phyloP scores from a whole-genome alignment of 2,888 invertebrate species.

The Athripsodes cinereus region DNA sequence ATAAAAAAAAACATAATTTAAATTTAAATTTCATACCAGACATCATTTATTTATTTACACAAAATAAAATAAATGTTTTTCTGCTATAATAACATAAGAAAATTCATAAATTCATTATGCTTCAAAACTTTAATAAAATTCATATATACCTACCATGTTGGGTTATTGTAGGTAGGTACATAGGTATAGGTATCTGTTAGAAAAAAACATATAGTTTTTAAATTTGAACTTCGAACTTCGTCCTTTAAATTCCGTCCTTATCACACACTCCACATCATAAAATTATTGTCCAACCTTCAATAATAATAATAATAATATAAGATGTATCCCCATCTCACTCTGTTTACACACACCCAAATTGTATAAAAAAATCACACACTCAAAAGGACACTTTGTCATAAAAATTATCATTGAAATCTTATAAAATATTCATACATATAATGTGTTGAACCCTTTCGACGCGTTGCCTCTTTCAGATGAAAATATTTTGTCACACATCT shows the following conservation, averaged over 20 bases:
- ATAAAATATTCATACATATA: background rate
- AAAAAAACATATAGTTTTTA: too few species aligned
- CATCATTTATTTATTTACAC: too few species aligned
- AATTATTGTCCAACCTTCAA: constrained; percentile 11
- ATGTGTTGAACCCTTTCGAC: background rate
- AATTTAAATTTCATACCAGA: too few species aligned
- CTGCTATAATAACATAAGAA: too few species aligned
- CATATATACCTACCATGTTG: too few species aligned
- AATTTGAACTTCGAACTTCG: constrained; percentile 11
- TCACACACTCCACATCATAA: constrained; percentile 10
- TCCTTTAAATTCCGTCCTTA: constrained; percentile 9
- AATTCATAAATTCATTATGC: too few species aligned
- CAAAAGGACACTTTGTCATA: too few species aligned
- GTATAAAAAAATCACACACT: background rate
- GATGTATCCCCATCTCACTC: constrained; percentile 7
- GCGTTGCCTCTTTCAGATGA: constrained; percentile 7
- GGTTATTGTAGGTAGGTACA: too few species aligned
- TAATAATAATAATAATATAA: constrained; percentile 7
- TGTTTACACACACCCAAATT: background rate
- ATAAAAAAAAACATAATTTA: too few species aligned
- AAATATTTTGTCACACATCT: constrained; percentile 7
- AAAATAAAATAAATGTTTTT: too few species aligned
- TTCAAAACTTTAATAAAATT: too few species aligned
- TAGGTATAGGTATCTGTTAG: too few species aligned
- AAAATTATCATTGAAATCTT: background rate